Conservation (phyloP, 2,797 vertebrate species). For the Glyptemys insculpta region DNA sequence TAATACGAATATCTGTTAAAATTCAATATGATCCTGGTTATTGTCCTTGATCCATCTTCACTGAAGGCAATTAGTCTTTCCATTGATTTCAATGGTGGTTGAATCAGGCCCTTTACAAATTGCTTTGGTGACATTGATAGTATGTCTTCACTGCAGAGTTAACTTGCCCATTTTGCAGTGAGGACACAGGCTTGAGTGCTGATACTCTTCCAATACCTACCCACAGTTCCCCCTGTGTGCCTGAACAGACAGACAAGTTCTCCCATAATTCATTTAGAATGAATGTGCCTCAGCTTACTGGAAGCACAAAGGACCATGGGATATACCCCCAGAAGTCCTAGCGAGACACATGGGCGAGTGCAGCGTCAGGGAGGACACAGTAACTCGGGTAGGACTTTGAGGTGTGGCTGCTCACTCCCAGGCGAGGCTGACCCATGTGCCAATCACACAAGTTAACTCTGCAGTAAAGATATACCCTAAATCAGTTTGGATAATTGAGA, state of each 20-base stretch:
- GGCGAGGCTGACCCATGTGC: neutral
- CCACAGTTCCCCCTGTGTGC: neutral
- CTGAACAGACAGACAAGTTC: neutral
- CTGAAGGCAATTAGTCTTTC: constrained; percentile 34
- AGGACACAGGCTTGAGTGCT: neutral
- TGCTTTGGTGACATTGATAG: neutral
- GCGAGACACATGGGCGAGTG: too few relatives aligned
- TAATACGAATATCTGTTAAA: neutral
- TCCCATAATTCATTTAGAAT: neutral
- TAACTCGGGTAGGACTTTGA: neutral
- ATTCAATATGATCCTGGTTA: neutral
- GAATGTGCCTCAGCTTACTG: neutral
- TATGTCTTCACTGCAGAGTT: neutral
- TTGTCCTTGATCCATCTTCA: neutral
- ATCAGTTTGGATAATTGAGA: neutral
- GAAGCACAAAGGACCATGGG: neutral
- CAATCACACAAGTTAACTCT: neutral
- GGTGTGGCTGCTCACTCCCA: neutral
- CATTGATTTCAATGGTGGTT: neutral
- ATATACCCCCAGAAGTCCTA: neutral
- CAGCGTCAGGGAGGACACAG: neutral
- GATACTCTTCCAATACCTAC: neutral
- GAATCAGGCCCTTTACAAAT: neutral
- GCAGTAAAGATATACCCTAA: neutral
- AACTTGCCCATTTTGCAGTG: neutral